Evolutionary conservation across 2,113 vertebrate genomes (phyloP).

Genomic region (Burhinus bistriatus): DNA sequence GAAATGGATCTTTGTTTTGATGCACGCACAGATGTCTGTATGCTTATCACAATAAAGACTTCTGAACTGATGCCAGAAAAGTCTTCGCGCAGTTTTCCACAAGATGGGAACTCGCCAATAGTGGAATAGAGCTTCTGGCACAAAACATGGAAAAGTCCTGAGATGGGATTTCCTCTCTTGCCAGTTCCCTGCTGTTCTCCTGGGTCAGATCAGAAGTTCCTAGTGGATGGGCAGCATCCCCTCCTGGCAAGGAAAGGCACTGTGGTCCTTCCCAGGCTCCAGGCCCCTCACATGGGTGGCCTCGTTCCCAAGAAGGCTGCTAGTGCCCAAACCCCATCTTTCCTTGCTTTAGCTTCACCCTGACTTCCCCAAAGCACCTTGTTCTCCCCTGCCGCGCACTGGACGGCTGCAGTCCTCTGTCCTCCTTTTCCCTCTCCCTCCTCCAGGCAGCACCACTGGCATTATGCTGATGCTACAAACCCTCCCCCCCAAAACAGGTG

Average conservation of each 20-base stretch:
- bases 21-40: not conserved
- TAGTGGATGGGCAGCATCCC: not conserved
- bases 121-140: not conserved
- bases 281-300: not conserved
- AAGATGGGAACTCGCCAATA: not conserved
- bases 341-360: not conserved
- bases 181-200: not conserved
- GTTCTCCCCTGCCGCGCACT: rapidly evolving
- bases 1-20: constrained; percentile 3
- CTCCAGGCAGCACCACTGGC: not conserved
- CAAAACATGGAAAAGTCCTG: constrained; percentile 11
- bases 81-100: not conserved
- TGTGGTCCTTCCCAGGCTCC: not conserved
- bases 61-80: not conserved
- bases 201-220: not conserved
- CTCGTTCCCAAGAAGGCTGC: not conserved
- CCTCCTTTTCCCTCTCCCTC: not conserved
- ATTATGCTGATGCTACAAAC: not conserved
- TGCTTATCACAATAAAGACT: constrained; percentile 50
- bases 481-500: not conserved
- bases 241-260: not conserved
- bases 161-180: constrained; percentile 1
- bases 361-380: not conserved
- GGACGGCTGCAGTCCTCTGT: not conserved
- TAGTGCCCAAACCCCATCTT: not conserved